Conservation (phyloP, 2,888 invertebrate species). For the Trilocha varians region DNA sequence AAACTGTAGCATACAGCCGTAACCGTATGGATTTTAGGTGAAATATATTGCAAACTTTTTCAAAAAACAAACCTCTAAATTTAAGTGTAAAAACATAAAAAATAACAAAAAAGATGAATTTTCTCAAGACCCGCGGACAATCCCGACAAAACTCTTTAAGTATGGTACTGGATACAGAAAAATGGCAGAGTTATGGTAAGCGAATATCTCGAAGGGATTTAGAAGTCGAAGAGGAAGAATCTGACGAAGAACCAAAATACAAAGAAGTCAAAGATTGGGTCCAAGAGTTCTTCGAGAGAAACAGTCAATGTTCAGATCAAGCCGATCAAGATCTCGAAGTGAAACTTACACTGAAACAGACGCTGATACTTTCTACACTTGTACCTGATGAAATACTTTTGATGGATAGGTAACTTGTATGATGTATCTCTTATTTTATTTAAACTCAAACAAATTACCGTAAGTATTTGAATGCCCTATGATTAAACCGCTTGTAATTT, state of each 20-base stretch:
- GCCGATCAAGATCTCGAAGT: conserved; percentile 59
- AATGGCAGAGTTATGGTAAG: conserved; percentile 42
- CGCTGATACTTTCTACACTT: conserved; percentile 65
- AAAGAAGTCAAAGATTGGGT: conserved; percentile 47
- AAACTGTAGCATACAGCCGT: too few relatives aligned
- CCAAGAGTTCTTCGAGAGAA: conserved; percentile 45
- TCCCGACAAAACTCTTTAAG: conserved; percentile 40
- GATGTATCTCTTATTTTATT: not conserved
- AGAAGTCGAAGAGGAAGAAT: conserved; percentile 28
- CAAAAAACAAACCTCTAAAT: conserved; percentile 26
- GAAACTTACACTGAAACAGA: conserved; percentile 57
- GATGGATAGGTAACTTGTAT: conserved; percentile 40
- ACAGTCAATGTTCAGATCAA: conserved; percentile 34
- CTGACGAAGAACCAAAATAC: conserved; percentile 38
- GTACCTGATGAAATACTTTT: conserved; percentile 71
- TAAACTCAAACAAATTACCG: too few relatives aligned
- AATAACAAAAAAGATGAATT: conserved; percentile 39
- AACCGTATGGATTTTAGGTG: conserved; percentile 36
- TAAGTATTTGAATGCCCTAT: too few relatives aligned
- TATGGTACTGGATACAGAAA: conserved; percentile 35
- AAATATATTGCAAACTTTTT: conserved; percentile 5
- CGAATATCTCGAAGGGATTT: conserved; percentile 29
- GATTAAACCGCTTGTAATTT: too few relatives aligned
- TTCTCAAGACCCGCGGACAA: conserved; percentile 38
- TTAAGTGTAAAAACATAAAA: conserved; percentile 17